Base-by-base conservation (phyloP, 30 jellyfish, hydroid and myxozoan genomes). In the Sanderia malayensis region DNA sequence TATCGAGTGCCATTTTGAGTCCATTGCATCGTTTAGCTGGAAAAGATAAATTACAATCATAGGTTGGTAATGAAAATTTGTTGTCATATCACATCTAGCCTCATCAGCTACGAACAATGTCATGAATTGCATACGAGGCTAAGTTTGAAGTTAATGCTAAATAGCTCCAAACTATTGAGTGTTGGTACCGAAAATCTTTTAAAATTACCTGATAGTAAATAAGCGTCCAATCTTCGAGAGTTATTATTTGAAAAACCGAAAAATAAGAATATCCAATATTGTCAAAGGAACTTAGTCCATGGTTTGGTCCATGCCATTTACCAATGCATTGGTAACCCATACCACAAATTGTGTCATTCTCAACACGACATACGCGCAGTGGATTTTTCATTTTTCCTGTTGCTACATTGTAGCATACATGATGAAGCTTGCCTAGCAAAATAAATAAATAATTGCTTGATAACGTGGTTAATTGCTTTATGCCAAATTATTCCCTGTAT, bases 201-300 rank as follows among this genome's bases (percentile, higher is more conserved):
- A n/a, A 41, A 76, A 81, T 52, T 67, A 88, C 97, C 83, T 63
- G 30, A 76, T 81, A 64, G 18, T 47, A 55, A 1, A 80, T 19
- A 0, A 52, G 74, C 15, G 45, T 13, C 97, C 97, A 88, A 22
- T 79, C 92, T 41, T 88, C 97, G 66, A 88, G 47, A 18, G 97
- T 88, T 25, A 88, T 52, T 4, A 81, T 61, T 61, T 80, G 97
- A 17, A 88, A 71, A 10, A 88, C 97, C 11, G 97, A 37, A 9
- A 88, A 46, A 62, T 79, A 23, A 13, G 93, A 62, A 28, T 58
- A 63, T 30, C 81, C 89, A 28, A 86, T 79, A 61, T 80, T 55
- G 62, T 86, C 96, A 49, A 86, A 86, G 0, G 86, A 55, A 20
- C 77, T 24, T 60, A 60, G 10, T n/a, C 71, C 92, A 31, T 21